These are phyloP conservation scores for Taenioides sp. DNA, from an alignment of 2,797 vertebrate species.

Conservation along the genomic window DNA sequence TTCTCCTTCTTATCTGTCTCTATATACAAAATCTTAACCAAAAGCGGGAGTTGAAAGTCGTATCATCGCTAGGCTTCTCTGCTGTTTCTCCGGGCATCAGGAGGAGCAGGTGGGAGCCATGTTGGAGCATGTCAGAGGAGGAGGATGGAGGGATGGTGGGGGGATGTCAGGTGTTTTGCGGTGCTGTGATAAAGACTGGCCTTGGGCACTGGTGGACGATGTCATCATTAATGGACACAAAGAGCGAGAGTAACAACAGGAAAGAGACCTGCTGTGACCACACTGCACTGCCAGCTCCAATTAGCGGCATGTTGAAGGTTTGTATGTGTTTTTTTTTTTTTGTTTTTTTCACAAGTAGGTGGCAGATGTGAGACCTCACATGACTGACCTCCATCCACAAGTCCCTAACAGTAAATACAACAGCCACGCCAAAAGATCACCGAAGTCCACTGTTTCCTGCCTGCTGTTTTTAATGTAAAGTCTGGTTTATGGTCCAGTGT, in stretches of 20 bases:
- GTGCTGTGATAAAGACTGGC: background rate
- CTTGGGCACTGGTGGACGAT: background rate
- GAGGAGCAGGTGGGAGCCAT: background rate
- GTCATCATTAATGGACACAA: conserved; percentile 4
- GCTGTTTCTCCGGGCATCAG: conserved; percentile 13
- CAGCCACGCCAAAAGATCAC: too few relatives aligned
- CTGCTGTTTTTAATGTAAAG: too few relatives aligned
- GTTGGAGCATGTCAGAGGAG: background rate
- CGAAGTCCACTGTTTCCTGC: too few relatives aligned
- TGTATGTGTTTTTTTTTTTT: background rate
- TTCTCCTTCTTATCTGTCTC: too few relatives aligned
- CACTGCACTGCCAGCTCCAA: background rate
- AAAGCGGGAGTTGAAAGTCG: too few relatives aligned
- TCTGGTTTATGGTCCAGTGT: too few relatives aligned
- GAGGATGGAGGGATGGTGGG: too few relatives aligned
- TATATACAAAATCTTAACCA: too few relatives aligned
- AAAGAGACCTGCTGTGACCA: background rate
- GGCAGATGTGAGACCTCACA: too few relatives aligned
- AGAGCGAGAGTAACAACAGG: background rate
- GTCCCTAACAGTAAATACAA: too few relatives aligned
- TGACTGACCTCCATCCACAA: too few relatives aligned
- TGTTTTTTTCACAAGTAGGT: too few relatives aligned
- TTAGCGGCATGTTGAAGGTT: background rate
- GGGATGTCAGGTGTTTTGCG: background rate
- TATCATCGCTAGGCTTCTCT: background rate